phyloP scores from a whole-genome alignment of 2,888 invertebrate genomes.

The Oeneis ivallda region DNA sequence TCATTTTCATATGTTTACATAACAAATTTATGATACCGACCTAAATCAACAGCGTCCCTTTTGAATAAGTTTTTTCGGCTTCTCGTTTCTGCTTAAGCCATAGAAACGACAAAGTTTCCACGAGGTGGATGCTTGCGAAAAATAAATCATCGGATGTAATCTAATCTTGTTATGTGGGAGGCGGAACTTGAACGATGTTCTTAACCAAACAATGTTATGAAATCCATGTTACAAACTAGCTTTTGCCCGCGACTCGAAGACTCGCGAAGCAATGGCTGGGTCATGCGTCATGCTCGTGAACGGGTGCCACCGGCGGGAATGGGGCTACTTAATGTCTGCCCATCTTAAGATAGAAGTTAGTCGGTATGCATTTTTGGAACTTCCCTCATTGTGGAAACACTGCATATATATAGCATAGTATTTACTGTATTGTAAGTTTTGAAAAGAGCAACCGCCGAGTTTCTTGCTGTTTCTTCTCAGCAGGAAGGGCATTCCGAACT shows the following conservation, averaged over 20 bases:
- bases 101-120: constrained; percentile 29
- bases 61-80: constrained; percentile 31
- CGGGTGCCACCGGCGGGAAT: no score
- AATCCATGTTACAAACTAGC: background rate
- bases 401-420: no score
- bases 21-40: constrained; percentile 62
- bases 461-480: no score
- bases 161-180: constrained; percentile 9
- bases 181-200: background rate
- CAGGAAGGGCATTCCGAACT: no score
- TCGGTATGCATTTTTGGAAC: no score
- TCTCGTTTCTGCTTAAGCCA: constrained; percentile 28
- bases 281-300: no score
- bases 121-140: constrained; percentile 1
- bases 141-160: constrained; percentile 20
- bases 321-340: no score
- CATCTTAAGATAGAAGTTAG: no score
- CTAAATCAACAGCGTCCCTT: constrained; percentile 59
- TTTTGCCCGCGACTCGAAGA: background rate
- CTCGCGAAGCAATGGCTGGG: no score
- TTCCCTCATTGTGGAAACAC: no score
- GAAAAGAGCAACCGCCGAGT: no score
- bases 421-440: no score
- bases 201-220: background rate
- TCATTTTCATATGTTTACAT: constrained; percentile 61